phyloP scores from a whole-genome alignment of 1,140 invertebrate species.

The Colletes gigas region DNA sequence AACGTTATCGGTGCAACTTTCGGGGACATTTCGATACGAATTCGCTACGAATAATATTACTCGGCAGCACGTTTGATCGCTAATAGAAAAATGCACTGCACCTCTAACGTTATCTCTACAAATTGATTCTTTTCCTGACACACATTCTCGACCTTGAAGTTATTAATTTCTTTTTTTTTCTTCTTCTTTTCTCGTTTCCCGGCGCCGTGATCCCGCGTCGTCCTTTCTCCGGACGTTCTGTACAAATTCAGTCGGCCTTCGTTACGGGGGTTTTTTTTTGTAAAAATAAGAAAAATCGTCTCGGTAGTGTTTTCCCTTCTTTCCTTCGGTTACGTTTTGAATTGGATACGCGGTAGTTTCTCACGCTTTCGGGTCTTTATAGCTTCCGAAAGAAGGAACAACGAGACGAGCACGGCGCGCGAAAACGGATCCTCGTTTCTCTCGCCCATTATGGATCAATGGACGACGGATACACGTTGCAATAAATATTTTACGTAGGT shows the following conservation, averaged over 20 bases:
- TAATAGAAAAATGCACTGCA: constrained; percentile 57
- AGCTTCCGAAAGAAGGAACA: constrained; percentile 18
- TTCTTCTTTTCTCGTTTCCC: background rate
- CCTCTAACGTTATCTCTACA: constrained; percentile 41
- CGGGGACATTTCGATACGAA: constrained; percentile 17
- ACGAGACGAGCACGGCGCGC: constrained; percentile 21
- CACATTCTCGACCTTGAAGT: constrained; percentile 1
- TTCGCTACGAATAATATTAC: constrained; percentile 30
- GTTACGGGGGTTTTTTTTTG: constrained; percentile 24
- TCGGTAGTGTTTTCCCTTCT: constrained; percentile 16
- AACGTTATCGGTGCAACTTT: constrained; percentile 37
- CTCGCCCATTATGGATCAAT: constrained; percentile 35
- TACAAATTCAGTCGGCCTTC: constrained; percentile 26
- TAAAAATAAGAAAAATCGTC: constrained; percentile 56
- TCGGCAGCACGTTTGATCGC: constrained; percentile 54
- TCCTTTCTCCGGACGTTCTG: constrained; percentile 10
- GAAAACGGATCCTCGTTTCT: constrained; percentile 31
- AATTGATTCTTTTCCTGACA: constrained; percentile 30
- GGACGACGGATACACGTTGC: constrained; percentile 38
- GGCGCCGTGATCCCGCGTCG: constrained; percentile 30
- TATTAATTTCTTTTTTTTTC: background rate
- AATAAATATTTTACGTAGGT: constrained; percentile 47
- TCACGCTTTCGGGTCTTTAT: constrained; percentile 10
- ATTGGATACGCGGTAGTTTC: background rate
- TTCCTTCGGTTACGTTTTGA: background rate